Base-by-base conservation (phyloP, 1,140 invertebrate species). In the Drosophila azteca region DNA sequence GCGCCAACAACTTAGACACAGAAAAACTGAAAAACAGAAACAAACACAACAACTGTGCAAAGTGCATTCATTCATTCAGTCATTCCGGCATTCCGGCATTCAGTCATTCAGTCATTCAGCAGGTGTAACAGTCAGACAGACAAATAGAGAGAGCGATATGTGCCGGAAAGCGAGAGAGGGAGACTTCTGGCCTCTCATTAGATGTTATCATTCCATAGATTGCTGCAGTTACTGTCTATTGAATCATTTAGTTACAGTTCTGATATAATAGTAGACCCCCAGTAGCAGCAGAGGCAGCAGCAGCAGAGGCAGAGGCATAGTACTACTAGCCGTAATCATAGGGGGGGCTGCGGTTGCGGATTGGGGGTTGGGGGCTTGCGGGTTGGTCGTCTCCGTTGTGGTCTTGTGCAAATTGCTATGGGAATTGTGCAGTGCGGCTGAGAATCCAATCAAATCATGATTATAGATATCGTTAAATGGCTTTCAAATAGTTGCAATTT, bases 81-180 rank as follows among this genome's bases (percentile, higher is more conserved):
- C 35, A 31, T 31, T 31, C 29, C 6, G 29, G 6, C 29, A 29
- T 20, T 20, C 17, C 17, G 17, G 17, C 35, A 39, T 11, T 39
- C 1, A 11, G 11, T 39, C 35, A 31, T 31, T 31, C 29, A 1
- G 29, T 7, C 8, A 64, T 65, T 80, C 77, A 80, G 77, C 79
- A 83, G 79, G 80, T 82, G 79, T 68, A 84, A 49, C 41, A 50
- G 39, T 59, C 57, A 55, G 54, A 61, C 51, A 64, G 66, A 51
- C 51, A 55, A 48, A n/a, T n/a, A 35, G 15, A 35, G 61, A 57
- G 20, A 9, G 61, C 44, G n/a, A 68, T 48, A 63, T 35, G 60
- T 77, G 72, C 78, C 78, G 78, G 78, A 81, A 80, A 80, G 77
- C 61, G 61, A 29, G 78, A 81, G 9, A 11, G 77, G 71, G 77